phyloP scores from a whole-genome alignment of 2,888 invertebrate genomes.

The Cyclophora albipunctata region DNA sequence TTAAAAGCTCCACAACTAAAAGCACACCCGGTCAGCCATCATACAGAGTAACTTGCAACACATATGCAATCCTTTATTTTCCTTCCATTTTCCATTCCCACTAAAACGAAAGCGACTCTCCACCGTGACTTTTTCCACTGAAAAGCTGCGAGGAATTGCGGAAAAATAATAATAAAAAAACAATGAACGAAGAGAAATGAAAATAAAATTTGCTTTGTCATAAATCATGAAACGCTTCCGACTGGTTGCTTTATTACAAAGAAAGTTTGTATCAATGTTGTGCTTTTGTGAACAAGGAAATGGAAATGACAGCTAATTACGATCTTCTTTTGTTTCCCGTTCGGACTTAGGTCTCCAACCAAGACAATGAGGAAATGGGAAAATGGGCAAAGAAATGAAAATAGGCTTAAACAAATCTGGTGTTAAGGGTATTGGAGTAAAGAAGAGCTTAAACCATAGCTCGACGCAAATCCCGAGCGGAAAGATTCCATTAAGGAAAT shows the following conservation, averaged over 20 bases:
- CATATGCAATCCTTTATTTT: slow-evolving; percentile 65
- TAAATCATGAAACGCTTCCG: slow-evolving; percentile 72
- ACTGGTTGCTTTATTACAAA: slow-evolving; percentile 60
- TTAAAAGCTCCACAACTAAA: background rate
- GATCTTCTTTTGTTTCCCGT: slow-evolving; percentile 7
- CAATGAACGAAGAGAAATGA: slow-evolving; percentile 64
- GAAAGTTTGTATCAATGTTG: slow-evolving; percentile 63
- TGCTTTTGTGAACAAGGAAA: slow-evolving; percentile 38
- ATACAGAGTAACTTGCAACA: slow-evolving; percentile 31
- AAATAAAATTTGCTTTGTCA: slow-evolving; percentile 72
- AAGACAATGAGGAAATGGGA: slow-evolving; percentile 22
- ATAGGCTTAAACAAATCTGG: slow-evolving; percentile 38
- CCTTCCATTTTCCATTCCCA: slow-evolving; percentile 63
- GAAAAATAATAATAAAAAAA: slow-evolving; percentile 58
- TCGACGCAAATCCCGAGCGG: slow-evolving; percentile 69
- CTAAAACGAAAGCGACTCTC: slow-evolving; percentile 67
- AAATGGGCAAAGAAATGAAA: slow-evolving; percentile 24
- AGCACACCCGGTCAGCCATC: slow-evolving; percentile 19
- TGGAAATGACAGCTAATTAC: slow-evolving; percentile 33
- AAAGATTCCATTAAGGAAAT: slow-evolving; percentile 76
- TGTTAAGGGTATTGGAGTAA: slow-evolving; percentile 43
- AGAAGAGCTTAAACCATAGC: slow-evolving; percentile 59
- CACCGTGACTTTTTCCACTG: slow-evolving; percentile 57
- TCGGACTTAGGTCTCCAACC: background rate
- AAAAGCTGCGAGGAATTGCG: slow-evolving; percentile 63